Base-by-base conservation (phyloP, 1,140 invertebrate genomes). In the Wasmannia auropunctata region DNA sequence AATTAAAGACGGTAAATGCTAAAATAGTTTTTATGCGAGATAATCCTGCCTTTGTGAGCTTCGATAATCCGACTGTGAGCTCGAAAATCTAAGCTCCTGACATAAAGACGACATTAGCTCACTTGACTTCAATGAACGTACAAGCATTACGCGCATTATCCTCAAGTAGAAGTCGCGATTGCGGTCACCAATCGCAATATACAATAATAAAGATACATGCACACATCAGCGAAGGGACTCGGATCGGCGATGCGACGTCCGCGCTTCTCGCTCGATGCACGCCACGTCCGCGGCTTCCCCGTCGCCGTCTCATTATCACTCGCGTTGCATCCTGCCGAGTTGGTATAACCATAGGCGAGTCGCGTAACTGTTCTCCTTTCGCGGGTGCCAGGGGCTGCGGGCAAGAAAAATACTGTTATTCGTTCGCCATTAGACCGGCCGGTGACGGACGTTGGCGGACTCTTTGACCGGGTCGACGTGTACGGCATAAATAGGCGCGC, bases 401-500 rank as follows among this genome's bases (percentile, higher is more conserved):
- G 51, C n/a, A 28, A 72, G 79, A 83, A 83, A 74, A 83, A 83
- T 83, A 83, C 79, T 83, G 79, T 83, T 83, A 83, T 40, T 83
- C 67, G 65, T 83, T 58, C 51, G 67, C 67, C 67, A 83, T 83
- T 83, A 60, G 79, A 83, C 19, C 11, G 25, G 10, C 1, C 58
- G 43, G 19, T 28, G 60, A 49, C 49, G 60, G 3, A 62, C 31
- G 51, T 56, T 56, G 34, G 63, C 63, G 77, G 46, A 84, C 28
- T 46, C n/a, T n/a, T n/a, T 67, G 58, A 11, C 4, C n/a, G 40
- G n/a, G 28, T 6, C 60, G 79, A 83, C 67, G 77, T 65, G 63
- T n/a, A 8, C 28, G 25, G 79, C 79, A 83, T 83, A 72, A 72
- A 83, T 46, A 58, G n/a, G 37, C 51, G 25, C 79, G 67, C 7